These are phyloP conservation scores for Slavum lentiscoides DNA, from an alignment of 2,888 invertebrate species.

Conservation along the genomic window DNA sequence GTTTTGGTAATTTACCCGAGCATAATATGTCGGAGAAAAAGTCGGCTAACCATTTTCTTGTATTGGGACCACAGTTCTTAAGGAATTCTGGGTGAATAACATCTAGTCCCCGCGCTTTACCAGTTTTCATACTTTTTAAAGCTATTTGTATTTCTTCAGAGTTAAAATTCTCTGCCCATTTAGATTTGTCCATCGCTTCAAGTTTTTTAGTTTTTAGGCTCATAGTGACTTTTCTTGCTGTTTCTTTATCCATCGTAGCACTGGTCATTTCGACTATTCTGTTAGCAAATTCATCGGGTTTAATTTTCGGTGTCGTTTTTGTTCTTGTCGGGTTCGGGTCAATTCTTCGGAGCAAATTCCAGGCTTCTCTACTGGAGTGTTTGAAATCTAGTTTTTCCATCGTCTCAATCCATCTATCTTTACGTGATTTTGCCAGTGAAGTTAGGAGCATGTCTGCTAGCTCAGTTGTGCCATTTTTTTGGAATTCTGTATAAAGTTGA, in stretches of 20 bases:
- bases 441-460: background rate
- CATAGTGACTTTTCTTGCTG: no score
- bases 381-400: no score
- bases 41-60: conserved; percentile 15
- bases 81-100: conserved; percentile 33
- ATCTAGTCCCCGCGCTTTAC: conserved; percentile 42
- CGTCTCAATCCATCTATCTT: background rate
- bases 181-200: no score
- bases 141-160: conserved; percentile 20
- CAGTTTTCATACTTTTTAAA: background rate
- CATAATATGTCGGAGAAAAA: background rate
- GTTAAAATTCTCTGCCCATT: conserved; percentile 1
- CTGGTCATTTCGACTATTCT: no score
- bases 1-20: conserved; percentile 7
- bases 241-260: no score
- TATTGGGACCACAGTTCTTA: conserved; percentile 11
- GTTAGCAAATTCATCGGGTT: no score
- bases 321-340: no score
- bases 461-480: conserved; percentile 15
- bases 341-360: no score
- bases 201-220: no score
- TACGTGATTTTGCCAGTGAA: conserved; percentile 18
- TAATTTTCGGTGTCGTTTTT: no score
- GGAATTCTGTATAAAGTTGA: conserved; percentile 12
- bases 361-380: no score